A percentile compares a stretch with the other conserved stretches of the same genome.
Conservation (phyloP, 2,888 invertebrate genomes). For the Drosophila quinaria region DNA sequence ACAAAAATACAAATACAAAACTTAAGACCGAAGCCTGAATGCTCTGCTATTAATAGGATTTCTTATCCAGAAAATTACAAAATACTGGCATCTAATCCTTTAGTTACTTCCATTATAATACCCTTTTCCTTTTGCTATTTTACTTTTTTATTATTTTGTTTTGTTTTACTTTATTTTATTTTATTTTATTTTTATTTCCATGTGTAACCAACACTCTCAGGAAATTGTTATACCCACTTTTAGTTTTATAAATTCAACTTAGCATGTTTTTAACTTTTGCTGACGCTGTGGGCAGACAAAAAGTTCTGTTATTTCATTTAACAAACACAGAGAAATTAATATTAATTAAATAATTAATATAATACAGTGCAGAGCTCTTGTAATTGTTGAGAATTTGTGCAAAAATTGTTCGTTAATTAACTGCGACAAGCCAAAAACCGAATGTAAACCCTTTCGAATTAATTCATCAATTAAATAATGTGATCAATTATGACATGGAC, state of each 20-base stretch:
- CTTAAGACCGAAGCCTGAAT: background rate
- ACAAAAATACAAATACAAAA: background rate
- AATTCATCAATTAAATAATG: conserved; percentile 71
- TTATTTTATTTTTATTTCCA: background rate
- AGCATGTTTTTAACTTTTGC: conserved; percentile 43
- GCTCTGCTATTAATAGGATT: conserved; percentile 8
- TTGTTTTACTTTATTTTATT: background rate
- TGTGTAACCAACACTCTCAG: background rate
- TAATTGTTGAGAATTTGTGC: conserved; percentile 39
- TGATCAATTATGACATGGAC: conserved; percentile 53
- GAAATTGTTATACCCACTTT: background rate
- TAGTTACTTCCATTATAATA: background rate
- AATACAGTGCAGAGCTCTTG: conserved; percentile 36
- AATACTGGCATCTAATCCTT: background rate
- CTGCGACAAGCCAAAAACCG: conserved; percentile 44
- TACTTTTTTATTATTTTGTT: background rate
- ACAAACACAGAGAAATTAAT: conserved; percentile 32
- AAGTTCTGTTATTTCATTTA: conserved; percentile 30
- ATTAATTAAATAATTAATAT: conserved; percentile 66
- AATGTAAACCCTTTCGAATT: conserved; percentile 72
- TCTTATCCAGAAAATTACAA: background rate
- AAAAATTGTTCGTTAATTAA: conserved; percentile 69
- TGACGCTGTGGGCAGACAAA: conserved; percentile 47
- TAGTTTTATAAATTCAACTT: conserved; percentile 23
- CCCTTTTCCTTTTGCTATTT: too few relatives aligned